Evolutionary conservation across 2,797 vertebrate genomes (phyloP), one percentile per base, ranked within the genome.

Genomic region (Takifugu ocellatus): DNA sequence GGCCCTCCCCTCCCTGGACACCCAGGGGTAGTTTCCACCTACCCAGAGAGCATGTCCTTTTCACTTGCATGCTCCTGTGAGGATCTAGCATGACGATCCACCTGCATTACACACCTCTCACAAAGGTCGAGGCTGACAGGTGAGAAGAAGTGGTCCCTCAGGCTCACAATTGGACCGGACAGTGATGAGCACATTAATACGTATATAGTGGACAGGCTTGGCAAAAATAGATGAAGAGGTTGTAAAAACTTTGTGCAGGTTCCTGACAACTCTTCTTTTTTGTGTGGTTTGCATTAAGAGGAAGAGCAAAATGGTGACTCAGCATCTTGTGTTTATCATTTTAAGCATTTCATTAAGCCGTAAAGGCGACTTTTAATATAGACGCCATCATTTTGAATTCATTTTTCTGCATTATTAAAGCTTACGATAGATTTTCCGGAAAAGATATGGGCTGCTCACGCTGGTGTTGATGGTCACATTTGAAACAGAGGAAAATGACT

Each of bases 71-170:
- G 50, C 47, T 59, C 54, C 74, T 25, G 14, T 17, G 3, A 42
- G 50, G 21, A 42, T 43, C 49, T 48, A 3, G 47, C 54, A 51
- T 48, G 53, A 59, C 21, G 44, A 56, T 75, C 63, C 63, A 64
- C 62, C 52, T 61, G 56, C 57, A 65, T 78, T 62, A 78, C 49
- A 51, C 8, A 36, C 27, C 50, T 56, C 42, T 58, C 16, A 53
- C 68, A 48, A 51, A 65, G 54, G 51, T 42, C 54, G 27, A 54
- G 54, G 25, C 56, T 71, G 75, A 81, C 81, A 76, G 74, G 75
- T 81, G 81, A 68, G 74, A 77, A 58, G 53, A 63, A 43, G 27
- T 17, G 11, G 25, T 29, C 66, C 77, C 56, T 39, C 39, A 10
- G 65, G 77, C 63, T 47, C 62, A 25, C 25, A 54, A 51, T 8